Percentiles rank a stretch among this genome's conserved stretches.
Evolutionary conservation across 2,113 vertebrate genomes (phyloP).

Genomic region (Psilopogon haemacephalus): DNA sequence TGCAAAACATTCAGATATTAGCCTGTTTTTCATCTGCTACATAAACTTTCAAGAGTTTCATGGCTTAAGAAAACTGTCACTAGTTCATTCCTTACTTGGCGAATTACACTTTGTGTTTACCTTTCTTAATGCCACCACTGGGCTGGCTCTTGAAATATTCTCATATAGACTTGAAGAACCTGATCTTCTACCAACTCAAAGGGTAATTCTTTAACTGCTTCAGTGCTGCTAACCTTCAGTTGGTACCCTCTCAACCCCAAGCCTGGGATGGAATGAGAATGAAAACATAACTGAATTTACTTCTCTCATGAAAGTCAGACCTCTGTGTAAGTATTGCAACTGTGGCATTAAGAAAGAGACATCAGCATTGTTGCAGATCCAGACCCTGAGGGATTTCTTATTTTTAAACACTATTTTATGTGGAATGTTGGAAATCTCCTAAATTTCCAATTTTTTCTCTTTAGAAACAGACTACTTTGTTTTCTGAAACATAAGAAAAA

Average conservation of each 20-base stretch:
- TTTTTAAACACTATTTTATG: neutral
- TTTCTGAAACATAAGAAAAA: neutral
- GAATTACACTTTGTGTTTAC: neutral
- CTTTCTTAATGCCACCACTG: neutral
- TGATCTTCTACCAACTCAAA: neutral
- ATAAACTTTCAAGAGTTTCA: neutral
- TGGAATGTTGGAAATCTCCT: neutral
- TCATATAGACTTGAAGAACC: neutral
- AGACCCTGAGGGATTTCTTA: neutral
- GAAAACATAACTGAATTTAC: neutral
- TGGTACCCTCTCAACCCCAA: neutral
- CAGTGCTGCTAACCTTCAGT: neutral
- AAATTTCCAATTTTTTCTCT: neutral
- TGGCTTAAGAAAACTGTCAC: neutral
- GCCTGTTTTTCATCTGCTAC: neutral
- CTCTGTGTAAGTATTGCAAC: neutral
- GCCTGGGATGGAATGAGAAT: neutral
- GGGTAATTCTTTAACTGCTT: neutral
- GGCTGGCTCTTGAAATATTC: neutral
- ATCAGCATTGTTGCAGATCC: neutral
- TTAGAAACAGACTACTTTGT: neutral
- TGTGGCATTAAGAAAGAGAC: neutral
- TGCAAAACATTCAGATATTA: neutral
- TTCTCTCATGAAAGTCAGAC: neutral
- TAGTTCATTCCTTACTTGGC: neutral